Conservation (phyloP, 2,113 vertebrate species). For the Sceloporus undulatus region DNA sequence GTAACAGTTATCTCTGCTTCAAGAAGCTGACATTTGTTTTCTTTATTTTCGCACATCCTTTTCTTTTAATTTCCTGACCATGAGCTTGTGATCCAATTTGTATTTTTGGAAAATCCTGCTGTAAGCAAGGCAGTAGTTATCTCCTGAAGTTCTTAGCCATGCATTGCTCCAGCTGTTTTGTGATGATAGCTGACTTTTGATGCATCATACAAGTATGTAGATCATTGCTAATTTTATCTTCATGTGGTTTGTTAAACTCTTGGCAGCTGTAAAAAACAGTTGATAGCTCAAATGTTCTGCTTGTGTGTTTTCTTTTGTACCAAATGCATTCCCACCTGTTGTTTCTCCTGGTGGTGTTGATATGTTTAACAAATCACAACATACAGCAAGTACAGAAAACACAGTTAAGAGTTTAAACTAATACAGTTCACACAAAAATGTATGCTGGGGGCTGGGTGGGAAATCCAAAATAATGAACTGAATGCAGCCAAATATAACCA, state of each 20-base stretch:
- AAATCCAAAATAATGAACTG: not conserved
- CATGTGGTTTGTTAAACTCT: conserved; percentile 49
- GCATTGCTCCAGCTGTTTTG: conserved; percentile 70
- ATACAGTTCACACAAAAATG: not conserved
- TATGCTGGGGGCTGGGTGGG: fast-evolving
- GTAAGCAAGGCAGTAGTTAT: conserved; percentile 58
- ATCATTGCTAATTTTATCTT: conserved; percentile 67
- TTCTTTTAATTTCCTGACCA: conserved; percentile 40
- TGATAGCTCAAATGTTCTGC: not conserved
- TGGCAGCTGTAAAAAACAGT: conserved; percentile 34
- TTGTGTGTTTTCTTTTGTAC: conserved; percentile 20
- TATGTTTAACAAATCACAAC: conserved; percentile 20
- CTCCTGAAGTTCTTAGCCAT: conserved; percentile 60
- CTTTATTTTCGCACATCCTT: conserved; percentile 47
- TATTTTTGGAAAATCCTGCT: conserved; percentile 63
- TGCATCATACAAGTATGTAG: conserved; percentile 49
- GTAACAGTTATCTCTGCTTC: conserved; percentile 29
- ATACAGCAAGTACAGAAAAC: not conserved
- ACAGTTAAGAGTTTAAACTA: not conserved
- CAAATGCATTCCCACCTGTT: conserved; percentile 30
- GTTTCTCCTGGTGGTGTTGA: not conserved
- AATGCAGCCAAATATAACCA: not conserved
- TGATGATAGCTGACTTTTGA: conserved; percentile 68
- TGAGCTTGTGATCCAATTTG: conserved; percentile 61
- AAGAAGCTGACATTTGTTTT: conserved; percentile 45